Evolutionary conservation across 2,113 vertebrate species (phyloP).

Genomic region (Calypte anna): DNA sequence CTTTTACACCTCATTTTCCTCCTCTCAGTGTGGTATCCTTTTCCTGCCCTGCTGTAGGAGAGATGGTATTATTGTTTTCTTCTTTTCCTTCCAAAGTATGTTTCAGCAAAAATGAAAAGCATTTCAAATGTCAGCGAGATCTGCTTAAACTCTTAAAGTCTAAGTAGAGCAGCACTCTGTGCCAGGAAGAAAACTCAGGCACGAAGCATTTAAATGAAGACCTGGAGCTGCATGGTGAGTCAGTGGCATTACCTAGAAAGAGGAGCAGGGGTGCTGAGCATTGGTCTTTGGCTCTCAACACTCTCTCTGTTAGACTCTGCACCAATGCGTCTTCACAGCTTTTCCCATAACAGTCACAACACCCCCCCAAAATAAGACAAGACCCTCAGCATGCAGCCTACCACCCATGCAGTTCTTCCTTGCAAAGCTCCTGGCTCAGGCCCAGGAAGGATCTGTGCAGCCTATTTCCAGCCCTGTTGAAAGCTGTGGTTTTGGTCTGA

Average conservation of each 20-base stretch:
- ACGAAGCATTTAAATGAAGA: neutral
- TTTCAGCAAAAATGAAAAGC: conserved; percentile 24
- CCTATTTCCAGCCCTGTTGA: neutral
- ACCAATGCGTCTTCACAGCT: neutral
- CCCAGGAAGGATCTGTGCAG: neutral
- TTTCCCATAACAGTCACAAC: neutral
- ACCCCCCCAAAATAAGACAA: neutral
- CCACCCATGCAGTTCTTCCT: neutral
- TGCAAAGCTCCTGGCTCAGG: neutral
- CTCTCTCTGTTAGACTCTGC: neutral
- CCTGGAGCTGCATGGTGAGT: neutral
- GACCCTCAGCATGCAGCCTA: neutral
- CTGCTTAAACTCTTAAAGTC: conserved; percentile 18
- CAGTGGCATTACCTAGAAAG: neutral
- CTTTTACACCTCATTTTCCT: neutral
- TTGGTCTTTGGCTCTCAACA: neutral
- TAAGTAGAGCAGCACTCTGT: neutral
- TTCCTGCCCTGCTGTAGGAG: neutral
- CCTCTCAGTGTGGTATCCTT: neutral
- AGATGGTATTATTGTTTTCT: neutral
- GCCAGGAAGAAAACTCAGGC: conserved; percentile 1
- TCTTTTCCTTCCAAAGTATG: conserved; percentile 26
- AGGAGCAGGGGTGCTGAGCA: neutral
- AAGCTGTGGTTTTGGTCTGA: neutral
- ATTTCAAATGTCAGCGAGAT: conserved; percentile 35